Evolutionary conservation across 2,797 vertebrate species (phyloP), one percentile per base, ranked within the genome.

Genomic region (Setipinna tenuifilis): DNA sequence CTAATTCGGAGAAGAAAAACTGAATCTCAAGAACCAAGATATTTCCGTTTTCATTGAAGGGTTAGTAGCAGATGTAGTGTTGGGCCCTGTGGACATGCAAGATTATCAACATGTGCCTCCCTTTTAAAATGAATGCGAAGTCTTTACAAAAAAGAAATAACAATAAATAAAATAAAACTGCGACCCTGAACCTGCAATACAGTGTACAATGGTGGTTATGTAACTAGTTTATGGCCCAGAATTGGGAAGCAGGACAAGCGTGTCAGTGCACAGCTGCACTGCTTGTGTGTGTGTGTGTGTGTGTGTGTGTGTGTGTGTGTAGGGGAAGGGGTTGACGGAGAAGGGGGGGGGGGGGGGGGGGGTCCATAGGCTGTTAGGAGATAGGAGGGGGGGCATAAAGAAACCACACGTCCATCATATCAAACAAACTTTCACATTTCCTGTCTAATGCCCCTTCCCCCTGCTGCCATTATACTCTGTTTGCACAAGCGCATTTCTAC

Each of bases 401-500:
- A 19, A 19, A 44, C 35, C 17, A 78, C 71, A 78, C 65, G 31
- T 31, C 65, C 11, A 71, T 31, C 65, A 78, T 44, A n/a, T n/a
- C 71, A 78, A 78, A 78, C 35, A 28, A 78, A 9, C 35, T 44
- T 71, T 71, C 31, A 71, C 25, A 31, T 71, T 71, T 71, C 68
- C 71, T 41, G 71, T n/a, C 17, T 7, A 10, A 7, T 21, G 16
- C 31, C 35, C 2, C 21, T 41, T 41, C 35, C 35, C 35, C 35
- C 1, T 41, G 35, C 35, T 21, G 71, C 71, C 28, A 9, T 75
- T 16, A 19, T 28, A 75, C 16, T 75, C 68, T 35, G 23, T 2
- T 71, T 71, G 71, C 71, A 31, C 17, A 71, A 71, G 3, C 28
- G 31, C 65, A 59, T 59, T 41, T 41, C 35, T 41, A 41, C 35